Percentiles rank a stretch among this genome's conserved stretches.
phyloP scores from a whole-genome alignment of 2,888 invertebrate genomes.

The Rhyacophila evoluta region DNA sequence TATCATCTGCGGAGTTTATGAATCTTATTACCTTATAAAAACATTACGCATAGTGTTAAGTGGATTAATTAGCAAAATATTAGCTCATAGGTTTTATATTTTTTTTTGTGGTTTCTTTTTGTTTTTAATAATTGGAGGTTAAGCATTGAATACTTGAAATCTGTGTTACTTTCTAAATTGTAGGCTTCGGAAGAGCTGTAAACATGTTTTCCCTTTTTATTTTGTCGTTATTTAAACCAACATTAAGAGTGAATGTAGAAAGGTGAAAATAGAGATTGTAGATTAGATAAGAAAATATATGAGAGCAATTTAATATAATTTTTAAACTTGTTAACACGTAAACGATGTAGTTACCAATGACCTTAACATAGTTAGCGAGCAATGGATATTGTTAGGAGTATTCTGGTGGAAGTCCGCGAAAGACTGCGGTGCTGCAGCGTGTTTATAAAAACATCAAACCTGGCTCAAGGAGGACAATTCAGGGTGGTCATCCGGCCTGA shows the following conservation, averaged over 20 bases:
- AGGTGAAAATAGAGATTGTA: not conserved
- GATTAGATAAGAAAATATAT: too few species aligned
- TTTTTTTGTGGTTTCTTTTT: not conserved
- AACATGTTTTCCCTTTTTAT: conserved; percentile 1
- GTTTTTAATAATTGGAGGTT: not conserved
- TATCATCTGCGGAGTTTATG: too few species aligned
- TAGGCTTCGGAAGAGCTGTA: not conserved
- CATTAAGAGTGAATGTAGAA: not conserved
- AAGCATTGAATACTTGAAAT: not conserved
- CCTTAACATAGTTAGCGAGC: conserved; percentile 26
- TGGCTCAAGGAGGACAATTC: conserved; percentile 64
- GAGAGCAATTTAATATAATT: not conserved
- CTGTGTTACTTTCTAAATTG: not conserved
- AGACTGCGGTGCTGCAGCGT: conserved; percentile 73
- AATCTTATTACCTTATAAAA: too few species aligned
- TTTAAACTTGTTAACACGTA: not conserved
- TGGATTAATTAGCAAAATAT: too few species aligned
- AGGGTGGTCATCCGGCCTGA: conserved; percentile 67
- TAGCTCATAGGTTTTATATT: too few species aligned
- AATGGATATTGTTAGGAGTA: conserved; percentile 61
- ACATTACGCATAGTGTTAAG: too few species aligned
- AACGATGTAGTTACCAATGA: not conserved
- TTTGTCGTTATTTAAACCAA: not conserved
- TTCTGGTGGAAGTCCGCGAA: conserved; percentile 73
- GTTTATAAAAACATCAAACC: conserved; percentile 66